A percentile compares a stretch with the other conserved stretches of the same genome.
phyloP scores from a whole-genome alignment of 2,888 invertebrate species.

The Salpingus planirostris region DNA sequence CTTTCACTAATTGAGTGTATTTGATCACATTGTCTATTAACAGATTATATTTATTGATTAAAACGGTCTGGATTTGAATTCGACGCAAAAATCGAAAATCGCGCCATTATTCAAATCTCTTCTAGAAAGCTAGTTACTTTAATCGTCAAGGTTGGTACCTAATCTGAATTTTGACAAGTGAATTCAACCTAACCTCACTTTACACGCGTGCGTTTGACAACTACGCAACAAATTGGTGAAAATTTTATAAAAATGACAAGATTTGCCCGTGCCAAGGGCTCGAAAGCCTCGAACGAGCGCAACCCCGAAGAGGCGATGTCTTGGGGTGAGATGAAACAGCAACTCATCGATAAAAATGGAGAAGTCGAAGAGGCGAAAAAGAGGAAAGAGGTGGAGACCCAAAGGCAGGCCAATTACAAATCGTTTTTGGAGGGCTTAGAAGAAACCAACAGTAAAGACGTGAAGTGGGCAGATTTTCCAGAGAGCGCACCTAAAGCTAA shows the following conservation, averaged over 20 bases:
- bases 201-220: too few species aligned
- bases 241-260: slow-evolving; percentile 68
- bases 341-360: slow-evolving; percentile 47
- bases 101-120: too few species aligned
- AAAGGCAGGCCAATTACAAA: slow-evolving; percentile 25
- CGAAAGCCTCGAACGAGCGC: slow-evolving; percentile 64
- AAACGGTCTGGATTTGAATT: too few species aligned
- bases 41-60: too few species aligned
- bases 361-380: slow-evolving; percentile 39
- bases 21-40: too few species aligned
- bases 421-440: slow-evolving; percentile 38
- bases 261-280: slow-evolving; percentile 65
- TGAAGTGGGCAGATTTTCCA: slow-evolving; percentile 50
- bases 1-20: too few species aligned
- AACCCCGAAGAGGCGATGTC: slow-evolving; percentile 61
- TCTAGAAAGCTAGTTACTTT: too few species aligned
- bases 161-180: too few species aligned
- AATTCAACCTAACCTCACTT: too few species aligned
- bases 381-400: slow-evolving; percentile 20
- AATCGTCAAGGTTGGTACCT: too few species aligned
- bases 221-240: too few species aligned
- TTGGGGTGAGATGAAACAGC: slow-evolving; percentile 63
- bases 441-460: slow-evolving; percentile 42
- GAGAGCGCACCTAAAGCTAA: slow-evolving; percentile 2
- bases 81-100: too few species aligned